phyloP scores from a whole-genome alignment of 2,888 invertebrate species.

The Cylloceria caligata region DNA sequence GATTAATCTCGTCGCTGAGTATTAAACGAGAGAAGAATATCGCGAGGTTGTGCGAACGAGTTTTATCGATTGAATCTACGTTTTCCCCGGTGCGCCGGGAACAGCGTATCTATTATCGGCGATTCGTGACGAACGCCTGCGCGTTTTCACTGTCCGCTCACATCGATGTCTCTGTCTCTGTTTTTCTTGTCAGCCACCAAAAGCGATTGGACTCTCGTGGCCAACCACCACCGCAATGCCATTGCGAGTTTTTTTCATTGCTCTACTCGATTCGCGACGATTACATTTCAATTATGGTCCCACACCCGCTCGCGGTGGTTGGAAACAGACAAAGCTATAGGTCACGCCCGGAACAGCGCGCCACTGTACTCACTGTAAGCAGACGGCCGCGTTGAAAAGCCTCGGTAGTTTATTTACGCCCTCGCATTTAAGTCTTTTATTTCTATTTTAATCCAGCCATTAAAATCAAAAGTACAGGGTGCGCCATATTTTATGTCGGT shows the following conservation, averaged over 20 bases:
- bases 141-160: constrained; percentile 32
- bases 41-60: constrained; percentile 28
- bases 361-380: constrained; percentile 10
- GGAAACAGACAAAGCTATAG: constrained; percentile 52
- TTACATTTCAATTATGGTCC: constrained; percentile 64
- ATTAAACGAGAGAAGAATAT: constrained; percentile 20
- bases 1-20: constrained; percentile 26
- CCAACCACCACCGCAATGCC: constrained; percentile 27
- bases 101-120: constrained; percentile 47
- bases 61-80: constrained; percentile 64
- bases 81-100: constrained; percentile 37
- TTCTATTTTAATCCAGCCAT: constrained; percentile 1
- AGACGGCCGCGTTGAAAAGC: constrained; percentile 35
- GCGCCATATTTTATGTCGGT: no score
- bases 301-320: constrained; percentile 40
- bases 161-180: neutral
- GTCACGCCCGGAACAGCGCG: constrained; percentile 39
- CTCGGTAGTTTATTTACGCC: constrained; percentile 54
- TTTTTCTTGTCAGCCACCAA: constrained; percentile 35
- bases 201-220: constrained; percentile 48
- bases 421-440: constrained; percentile 15
- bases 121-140: constrained; percentile 58
- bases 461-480: neutral
- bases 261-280: constrained; percentile 34
- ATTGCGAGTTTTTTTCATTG: constrained; percentile 17